phyloP scores from a whole-genome alignment of 2,888 invertebrate species.

The Drosophila kambysellisi region DNA sequence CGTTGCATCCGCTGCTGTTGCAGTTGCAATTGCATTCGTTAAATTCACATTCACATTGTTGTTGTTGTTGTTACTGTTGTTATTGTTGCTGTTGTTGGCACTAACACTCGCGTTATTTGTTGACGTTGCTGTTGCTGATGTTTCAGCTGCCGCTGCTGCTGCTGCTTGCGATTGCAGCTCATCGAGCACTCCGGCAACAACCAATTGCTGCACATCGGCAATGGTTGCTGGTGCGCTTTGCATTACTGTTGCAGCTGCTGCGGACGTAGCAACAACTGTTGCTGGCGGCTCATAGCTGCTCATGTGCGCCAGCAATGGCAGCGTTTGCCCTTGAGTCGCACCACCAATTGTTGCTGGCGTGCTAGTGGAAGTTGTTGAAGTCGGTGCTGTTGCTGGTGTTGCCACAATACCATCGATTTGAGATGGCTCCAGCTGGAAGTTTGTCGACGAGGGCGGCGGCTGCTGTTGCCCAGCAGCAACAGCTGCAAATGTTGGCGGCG shows the following conservation, averaged over 20 bases:
- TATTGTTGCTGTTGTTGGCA: conserved; percentile 71
- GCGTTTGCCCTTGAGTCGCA: conserved; percentile 74
- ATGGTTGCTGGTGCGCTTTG: conserved; percentile 83
- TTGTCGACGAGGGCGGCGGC: conserved; percentile 41
- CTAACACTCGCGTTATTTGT: conserved; percentile 81
- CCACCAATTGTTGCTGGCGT: conserved; percentile 42
- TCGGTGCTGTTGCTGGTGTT: conserved; percentile 69
- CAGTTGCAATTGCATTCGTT: conserved; percentile 53
- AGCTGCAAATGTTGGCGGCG: conserved; percentile 75
- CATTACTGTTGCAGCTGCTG: conserved; percentile 46
- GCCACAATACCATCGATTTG: conserved; percentile 80
- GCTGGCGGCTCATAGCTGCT: conserved; percentile 57
- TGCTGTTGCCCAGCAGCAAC: conserved; percentile 64
- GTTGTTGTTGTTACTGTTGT: conserved; percentile 45
- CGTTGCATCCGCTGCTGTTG: conserved; percentile 50
- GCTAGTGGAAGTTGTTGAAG: conserved; percentile 79
- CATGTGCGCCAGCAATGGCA: conserved; percentile 82
- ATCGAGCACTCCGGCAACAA: conserved; percentile 49
- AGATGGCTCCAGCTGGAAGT: conserved; percentile 72
- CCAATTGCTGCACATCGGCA: conserved; percentile 76
- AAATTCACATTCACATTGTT: conserved; percentile 65
- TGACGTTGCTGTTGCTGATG: conserved; percentile 51
- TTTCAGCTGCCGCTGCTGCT: conserved; percentile 43
- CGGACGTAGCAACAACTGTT: conserved; percentile 41
- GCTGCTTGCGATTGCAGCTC: conserved; percentile 45